Percentiles rank a stretch among this genome's conserved stretches.
phyloP scores from a whole-genome alignment of 2,113 vertebrate genomes.

The Dunckerocampus dactyliophorus region DNA sequence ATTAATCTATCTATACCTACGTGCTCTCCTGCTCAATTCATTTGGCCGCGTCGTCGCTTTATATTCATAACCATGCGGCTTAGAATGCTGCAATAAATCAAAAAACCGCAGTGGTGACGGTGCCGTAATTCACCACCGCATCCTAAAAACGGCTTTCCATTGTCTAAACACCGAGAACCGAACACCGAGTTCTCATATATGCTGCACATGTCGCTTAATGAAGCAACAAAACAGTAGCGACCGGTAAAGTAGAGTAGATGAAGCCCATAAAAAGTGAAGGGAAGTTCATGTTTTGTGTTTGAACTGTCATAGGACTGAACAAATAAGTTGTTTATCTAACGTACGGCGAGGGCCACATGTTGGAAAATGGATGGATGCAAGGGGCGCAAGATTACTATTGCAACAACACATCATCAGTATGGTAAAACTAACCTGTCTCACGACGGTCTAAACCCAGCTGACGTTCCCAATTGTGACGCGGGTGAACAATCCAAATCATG shows the following conservation, averaged over 20 bases:
- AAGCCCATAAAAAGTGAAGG: conserved; percentile 23
- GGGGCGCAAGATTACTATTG: too few species aligned
- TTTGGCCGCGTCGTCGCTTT: not conserved
- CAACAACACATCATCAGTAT: too few species aligned
- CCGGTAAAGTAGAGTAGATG: conserved; percentile 38
- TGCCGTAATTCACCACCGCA: conserved; percentile 36
- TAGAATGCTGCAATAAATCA: conserved; percentile 36
- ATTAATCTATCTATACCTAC: conserved; percentile 1
- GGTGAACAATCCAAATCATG: too few species aligned
- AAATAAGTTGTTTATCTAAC: too few species aligned
- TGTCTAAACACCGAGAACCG: conserved; percentile 50
- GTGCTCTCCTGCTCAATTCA: not conserved
- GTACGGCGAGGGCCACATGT: too few species aligned
- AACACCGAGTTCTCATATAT: conserved; percentile 29
- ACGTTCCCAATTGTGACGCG: too few species aligned
- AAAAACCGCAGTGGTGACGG: conserved; percentile 34
- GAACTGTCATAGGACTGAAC: too few species aligned
- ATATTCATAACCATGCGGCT: conserved; percentile 11
- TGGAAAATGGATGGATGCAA: too few species aligned
- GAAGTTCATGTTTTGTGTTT: too few species aligned
- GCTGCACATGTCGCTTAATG: conserved; percentile 47
- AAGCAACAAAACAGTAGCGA: conserved; percentile 58
- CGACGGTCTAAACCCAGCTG: too few species aligned
- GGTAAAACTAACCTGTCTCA: too few species aligned
- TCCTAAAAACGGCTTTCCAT: conserved; percentile 55